Base-by-base conservation (phyloP, 2,113 vertebrate species). In the Hassar affinis region DNA sequence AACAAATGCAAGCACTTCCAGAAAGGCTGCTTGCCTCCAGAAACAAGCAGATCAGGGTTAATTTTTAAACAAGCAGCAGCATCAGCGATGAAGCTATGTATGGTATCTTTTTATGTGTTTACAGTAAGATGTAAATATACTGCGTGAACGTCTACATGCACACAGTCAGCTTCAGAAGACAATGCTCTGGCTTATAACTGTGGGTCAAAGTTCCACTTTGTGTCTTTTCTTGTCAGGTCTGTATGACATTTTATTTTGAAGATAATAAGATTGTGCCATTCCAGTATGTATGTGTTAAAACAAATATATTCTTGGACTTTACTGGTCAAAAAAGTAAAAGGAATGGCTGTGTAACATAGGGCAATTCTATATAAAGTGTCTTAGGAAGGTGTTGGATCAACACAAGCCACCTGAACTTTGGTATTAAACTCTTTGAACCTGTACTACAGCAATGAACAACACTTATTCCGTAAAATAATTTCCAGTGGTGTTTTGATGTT, bases 1-100 rank as follows among this genome's bases (percentile, higher is more conserved):
- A 68, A 81, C 79, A 88, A 82, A 62, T 86, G 79, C 85, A 88
- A 86, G 84, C 78, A 79, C 71, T 64, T 69, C 64, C 71, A 62
- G 71, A 84, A 82, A 82, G 14, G n/a, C n/a, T 25, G 33, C 47
- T 79, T 83, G 64, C 72, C 84, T 84, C 82, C 51, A 71, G 82
- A 81, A 81, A 72, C 35, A 72, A 78, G 82, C 64, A 42, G 62
- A 51, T 42, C 33, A 38, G 20, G 56, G 54, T 5, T 57, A 47
- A 75, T 84, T 54, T 9, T 54, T 66, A 71, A 82, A 77, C 49
- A 75, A 74, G 59, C 42, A 56, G 30, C 51, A 64, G 27, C 81
- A 30, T n/a, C n/a, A 77, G 25, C 27, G n/a, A 20, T 64, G n/a
- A 18, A 45, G 45, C 77, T 79, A 51, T 74, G 54, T 82, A 51